These are phyloP conservation scores for Gallinago solitaria DNA, from an alignment of 2,797 vertebrate genomes.

Conservation along the genomic window DNA sequence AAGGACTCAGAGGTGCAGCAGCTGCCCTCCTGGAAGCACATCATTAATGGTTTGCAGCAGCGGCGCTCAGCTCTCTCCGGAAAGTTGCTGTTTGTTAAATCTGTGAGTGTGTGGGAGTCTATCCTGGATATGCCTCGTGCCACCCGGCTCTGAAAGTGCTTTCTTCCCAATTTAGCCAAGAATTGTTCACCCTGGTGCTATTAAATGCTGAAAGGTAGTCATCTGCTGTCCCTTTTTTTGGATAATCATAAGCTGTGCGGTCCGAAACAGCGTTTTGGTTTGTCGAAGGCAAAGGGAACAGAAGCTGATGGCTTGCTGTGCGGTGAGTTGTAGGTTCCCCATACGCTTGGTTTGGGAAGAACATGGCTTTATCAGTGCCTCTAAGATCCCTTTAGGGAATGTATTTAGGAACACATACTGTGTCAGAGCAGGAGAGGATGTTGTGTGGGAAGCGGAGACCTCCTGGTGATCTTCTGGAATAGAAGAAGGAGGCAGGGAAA, in stretches of 20 bases:
- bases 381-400: neutral
- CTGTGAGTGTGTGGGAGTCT: neutral
- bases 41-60: neutral
- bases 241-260: neutral
- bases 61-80: neutral
- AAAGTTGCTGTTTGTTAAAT: constrained; percentile 51
- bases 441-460: neutral
- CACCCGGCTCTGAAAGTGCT: neutral
- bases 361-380: neutral
- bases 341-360: neutral
- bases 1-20: neutral
- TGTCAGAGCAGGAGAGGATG: neutral
- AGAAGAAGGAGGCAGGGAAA: neutral
- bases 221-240: neutral
- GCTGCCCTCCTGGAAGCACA: constrained; percentile 20
- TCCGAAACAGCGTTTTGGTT: neutral
- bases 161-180: constrained; percentile 21
- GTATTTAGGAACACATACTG: neutral
- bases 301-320: neutral
- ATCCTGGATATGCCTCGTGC: neutral
- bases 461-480: neutral
- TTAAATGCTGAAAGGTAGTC: neutral
- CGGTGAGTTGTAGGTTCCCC: neutral
- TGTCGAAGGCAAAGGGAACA: neutral
- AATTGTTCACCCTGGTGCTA: constrained; percentile 10